Evolutionary conservation across 1,140 invertebrate genomes (phyloP).

Genomic region (Brachystomella parvula): DNA sequence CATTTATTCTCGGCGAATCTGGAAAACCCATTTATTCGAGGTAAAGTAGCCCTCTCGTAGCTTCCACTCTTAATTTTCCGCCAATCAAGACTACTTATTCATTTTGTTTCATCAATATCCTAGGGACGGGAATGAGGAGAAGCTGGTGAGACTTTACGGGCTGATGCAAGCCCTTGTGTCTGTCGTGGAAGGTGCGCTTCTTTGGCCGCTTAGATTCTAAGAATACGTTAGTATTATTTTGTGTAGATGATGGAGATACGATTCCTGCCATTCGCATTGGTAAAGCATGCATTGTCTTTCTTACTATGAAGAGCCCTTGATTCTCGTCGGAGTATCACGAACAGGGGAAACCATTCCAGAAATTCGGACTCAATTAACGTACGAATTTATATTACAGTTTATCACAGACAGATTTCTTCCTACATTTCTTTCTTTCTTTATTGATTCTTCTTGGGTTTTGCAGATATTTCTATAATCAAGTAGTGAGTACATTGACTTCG

Average conservation of each 20-base stretch:
- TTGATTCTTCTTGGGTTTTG: constrained; percentile 33
- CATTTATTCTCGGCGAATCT: constrained; percentile 88
- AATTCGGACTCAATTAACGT: constrained; percentile 76
- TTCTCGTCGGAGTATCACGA: constrained; percentile 79
- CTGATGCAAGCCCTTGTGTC: constrained; percentile 92
- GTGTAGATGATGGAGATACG: constrained; percentile 57
- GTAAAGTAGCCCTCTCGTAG: constrained; percentile 44
- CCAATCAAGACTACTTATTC: neutral
- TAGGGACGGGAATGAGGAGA: constrained; percentile 86
- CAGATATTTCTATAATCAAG: constrained; percentile 78
- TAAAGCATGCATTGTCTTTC: constrained; percentile 80
- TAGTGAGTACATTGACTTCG: constrained; percentile 72
- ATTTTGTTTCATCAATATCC: neutral
- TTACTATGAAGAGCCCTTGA: constrained; percentile 79
- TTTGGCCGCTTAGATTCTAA: too few relatives aligned
- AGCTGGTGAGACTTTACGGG: constrained; percentile 85
- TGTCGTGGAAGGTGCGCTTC: constrained; percentile 80
- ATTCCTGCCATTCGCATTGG: constrained; percentile 76
- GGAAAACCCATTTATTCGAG: constrained; percentile 94
- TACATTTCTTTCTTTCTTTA: neutral
- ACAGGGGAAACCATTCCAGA: constrained; percentile 74
- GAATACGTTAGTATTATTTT: too few relatives aligned
- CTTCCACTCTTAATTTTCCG: neutral
- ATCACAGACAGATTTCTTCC: neutral
- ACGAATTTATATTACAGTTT: constrained; percentile 43